Percentiles rank a stretch among this genome's conserved stretches.
Evolutionary conservation across 2,888 invertebrate genomes (phyloP).

Genomic region (Xestia xanthographa): DNA sequence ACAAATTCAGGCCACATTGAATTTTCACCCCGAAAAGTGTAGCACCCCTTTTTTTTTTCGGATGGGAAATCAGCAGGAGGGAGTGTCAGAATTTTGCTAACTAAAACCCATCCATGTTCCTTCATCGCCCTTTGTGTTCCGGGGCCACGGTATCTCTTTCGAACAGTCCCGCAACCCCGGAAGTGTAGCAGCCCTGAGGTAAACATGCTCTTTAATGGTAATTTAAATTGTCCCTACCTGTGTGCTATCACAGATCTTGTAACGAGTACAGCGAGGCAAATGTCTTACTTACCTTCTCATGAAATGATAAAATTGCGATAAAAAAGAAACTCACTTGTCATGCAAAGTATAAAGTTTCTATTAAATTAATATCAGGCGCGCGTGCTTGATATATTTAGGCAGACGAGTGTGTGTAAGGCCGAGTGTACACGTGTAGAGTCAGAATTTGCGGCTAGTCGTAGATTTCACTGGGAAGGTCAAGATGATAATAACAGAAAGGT

Average conservation of each 20-base stretch:
- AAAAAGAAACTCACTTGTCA: conserved; percentile 26
- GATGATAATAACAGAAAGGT: not conserved
- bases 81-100: no score
- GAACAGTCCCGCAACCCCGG: no score
- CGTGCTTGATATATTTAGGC: conserved; percentile 14
- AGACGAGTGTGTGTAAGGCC: conserved; percentile 17
- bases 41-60: no score
- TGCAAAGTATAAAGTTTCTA: conserved; percentile 32
- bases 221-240: conserved; percentile 4
- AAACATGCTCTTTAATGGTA: not conserved
- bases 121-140: no score
- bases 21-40: not conserved
- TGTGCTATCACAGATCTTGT: not conserved
- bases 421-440: not conserved
- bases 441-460: not conserved
- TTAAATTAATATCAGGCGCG: conserved; percentile 46
- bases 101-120: no score
- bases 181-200: no score
- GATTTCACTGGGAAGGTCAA: not conserved
- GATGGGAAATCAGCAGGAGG: no score
- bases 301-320: conserved; percentile 5
- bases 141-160: no score
- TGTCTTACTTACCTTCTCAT: not conserved
- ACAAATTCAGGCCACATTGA: not conserved
- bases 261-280: not conserved